Conservation (phyloP, 2,797 vertebrate species). For the Steatocranus sp. region DNA sequence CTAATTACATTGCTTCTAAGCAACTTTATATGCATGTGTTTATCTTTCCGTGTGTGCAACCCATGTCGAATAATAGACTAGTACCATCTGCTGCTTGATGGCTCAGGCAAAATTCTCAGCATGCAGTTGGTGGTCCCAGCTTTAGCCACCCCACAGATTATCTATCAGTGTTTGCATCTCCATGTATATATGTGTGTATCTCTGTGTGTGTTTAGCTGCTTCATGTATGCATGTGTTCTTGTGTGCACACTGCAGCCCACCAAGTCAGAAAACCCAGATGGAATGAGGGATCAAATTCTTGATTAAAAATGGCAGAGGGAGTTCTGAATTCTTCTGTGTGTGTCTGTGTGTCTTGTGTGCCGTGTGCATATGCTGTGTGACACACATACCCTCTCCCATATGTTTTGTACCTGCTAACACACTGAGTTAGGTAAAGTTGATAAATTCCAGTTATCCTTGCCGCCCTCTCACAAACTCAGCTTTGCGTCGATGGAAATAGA, state of each 20-base stretch:
- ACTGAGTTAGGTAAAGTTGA: constrained; percentile 56
- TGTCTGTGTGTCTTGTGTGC: not conserved
- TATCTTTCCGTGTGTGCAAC: not conserved
- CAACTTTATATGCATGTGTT: not conserved
- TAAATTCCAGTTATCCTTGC: constrained; percentile 65
- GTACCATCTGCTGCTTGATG: constrained; percentile 40
- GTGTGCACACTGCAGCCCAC: constrained; percentile 43
- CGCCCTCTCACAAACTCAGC: not conserved
- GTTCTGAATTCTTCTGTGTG: constrained; percentile 32
- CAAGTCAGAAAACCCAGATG: constrained; percentile 65
- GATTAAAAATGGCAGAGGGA: constrained; percentile 62
- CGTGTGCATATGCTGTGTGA: not conserved
- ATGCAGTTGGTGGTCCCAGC: constrained; percentile 46
- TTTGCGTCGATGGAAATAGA: constrained; percentile 17
- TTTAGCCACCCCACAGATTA: constrained; percentile 19
- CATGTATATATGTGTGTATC: not conserved
- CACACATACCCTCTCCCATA: constrained; percentile 25
- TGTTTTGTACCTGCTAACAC: constrained; percentile 53
- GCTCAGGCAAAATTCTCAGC: not conserved
- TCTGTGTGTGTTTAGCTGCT: not conserved
- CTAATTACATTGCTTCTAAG: not conserved
- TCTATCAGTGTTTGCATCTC: constrained; percentile 22
- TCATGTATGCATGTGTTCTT: constrained; percentile 13
- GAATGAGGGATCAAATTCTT: constrained; percentile 69
- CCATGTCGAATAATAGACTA: not conserved